phyloP scores from a whole-genome alignment of 2,888 invertebrate genomes.

The Leptogaster cylindrica region DNA sequence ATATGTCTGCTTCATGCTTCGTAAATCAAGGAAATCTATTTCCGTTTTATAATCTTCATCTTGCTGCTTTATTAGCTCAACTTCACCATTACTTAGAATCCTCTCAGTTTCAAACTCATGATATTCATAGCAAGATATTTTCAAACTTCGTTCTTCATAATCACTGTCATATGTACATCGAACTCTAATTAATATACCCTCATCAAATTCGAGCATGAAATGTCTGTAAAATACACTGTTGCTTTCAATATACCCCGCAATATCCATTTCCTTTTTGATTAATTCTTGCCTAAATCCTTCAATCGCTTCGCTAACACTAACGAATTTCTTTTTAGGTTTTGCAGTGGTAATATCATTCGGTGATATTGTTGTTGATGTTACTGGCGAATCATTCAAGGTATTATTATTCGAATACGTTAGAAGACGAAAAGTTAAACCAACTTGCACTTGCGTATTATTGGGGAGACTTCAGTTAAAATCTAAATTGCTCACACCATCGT shows the following conservation, averaged over 20 bases:
- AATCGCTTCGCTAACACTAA: constrained; percentile 43
- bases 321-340: constrained; percentile 16
- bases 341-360: constrained; percentile 3
- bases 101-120: constrained; percentile 40
- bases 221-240: constrained; percentile 43
- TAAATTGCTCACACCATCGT: not conserved
- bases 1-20: constrained; percentile 5
- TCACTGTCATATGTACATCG: constrained; percentile 44
- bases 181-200: constrained; percentile 37
- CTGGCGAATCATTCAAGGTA: not conserved
- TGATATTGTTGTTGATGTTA: too few species aligned
- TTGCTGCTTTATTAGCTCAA: constrained; percentile 37
- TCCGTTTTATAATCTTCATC: constrained; percentile 18
- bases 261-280: constrained; percentile 43
- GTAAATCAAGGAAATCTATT: constrained; percentile 2
- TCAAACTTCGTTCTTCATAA: constrained; percentile 40
- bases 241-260: constrained; percentile 46
- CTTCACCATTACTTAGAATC: constrained; percentile 43
- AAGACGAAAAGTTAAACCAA: too few species aligned
- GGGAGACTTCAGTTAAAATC: not conserved
- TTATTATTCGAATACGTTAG: not conserved
- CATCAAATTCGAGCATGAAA: constrained; percentile 43
- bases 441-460: too few species aligned
- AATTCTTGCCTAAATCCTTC: constrained; percentile 47
- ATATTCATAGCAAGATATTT: constrained; percentile 44